phyloP scores from a whole-genome alignment of 2,888 invertebrate species.

The Creontiades dilutus region DNA sequence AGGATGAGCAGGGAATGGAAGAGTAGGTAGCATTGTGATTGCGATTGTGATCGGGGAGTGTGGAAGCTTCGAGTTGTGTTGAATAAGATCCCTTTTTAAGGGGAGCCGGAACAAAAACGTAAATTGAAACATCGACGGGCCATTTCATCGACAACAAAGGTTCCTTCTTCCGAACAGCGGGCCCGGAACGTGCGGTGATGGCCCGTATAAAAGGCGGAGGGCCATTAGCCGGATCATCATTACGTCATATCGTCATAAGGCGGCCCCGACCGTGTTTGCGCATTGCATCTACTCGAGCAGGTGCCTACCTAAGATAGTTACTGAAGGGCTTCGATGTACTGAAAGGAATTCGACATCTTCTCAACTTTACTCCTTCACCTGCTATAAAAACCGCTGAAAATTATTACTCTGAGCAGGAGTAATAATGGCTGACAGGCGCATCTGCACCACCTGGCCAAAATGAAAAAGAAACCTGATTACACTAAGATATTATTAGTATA shows the following conservation, averaged over 20 bases:
- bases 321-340: too few species aligned
- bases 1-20: neutral
- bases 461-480: too few species aligned
- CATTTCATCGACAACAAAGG: constrained; percentile 42
- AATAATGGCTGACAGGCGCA: too few species aligned
- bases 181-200: constrained; percentile 24
- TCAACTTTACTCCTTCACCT: too few species aligned
- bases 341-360: too few species aligned
- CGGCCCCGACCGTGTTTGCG: neutral
- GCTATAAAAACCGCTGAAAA: too few species aligned
- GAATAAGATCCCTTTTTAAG: constrained; percentile 17
- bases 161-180: constrained; percentile 9
- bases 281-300: too few species aligned
- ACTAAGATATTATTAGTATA: too few species aligned
- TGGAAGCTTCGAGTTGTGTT: neutral
- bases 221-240: constrained; percentile 26
- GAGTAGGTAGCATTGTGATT: neutral
- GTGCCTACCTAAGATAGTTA: too few species aligned
- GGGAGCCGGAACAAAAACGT: neutral
- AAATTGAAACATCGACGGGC: constrained; percentile 38
- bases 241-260: constrained; percentile 9
- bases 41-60: neutral
- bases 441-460: too few species aligned
- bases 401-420: too few species aligned
- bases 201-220: constrained; percentile 8